phyloP scores from a whole-genome alignment of 2,113 vertebrate species.

The Chlamydotis undulata region DNA sequence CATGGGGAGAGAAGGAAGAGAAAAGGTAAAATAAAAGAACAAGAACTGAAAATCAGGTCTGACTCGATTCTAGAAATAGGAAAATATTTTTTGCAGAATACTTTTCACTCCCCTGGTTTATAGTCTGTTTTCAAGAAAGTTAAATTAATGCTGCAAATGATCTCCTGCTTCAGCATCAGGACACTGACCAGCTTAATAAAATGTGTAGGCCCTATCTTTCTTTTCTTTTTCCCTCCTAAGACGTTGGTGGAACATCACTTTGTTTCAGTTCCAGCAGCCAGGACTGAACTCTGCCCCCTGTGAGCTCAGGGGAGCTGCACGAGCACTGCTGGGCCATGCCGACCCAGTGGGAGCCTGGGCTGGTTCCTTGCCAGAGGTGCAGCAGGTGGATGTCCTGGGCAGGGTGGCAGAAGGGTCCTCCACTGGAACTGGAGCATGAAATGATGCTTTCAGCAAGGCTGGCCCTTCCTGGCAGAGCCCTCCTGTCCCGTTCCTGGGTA shows the following conservation, averaged over 20 bases:
- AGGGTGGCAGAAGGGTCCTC: not conserved
- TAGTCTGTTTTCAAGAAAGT: not conserved
- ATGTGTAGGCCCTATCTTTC: not conserved
- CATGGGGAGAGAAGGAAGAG: not conserved
- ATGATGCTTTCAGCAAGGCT: not conserved
- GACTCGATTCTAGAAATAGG: not conserved
- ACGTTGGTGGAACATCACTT: not conserved
- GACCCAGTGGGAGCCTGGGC: not conserved
- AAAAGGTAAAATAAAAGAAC: not conserved
- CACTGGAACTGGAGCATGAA: not conserved
- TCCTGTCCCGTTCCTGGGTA: not conserved
- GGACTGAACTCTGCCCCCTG: not conserved
- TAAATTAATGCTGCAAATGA: not conserved
- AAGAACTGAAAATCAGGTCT: not conserved
- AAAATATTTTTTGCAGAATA: not conserved
- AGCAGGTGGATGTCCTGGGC: not conserved
- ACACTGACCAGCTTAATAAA: not conserved
- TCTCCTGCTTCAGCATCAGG: not conserved
- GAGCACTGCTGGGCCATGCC: not conserved
- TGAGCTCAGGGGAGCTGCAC: not conserved
- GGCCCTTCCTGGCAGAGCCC: not conserved
- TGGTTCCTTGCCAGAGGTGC: not conserved
- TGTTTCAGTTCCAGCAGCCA: not conserved
- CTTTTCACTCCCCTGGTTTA: not conserved
- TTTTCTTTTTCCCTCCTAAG: not conserved